Conservation (phyloP, 2,888 invertebrate species). For the Antheraea yamamai region DNA sequence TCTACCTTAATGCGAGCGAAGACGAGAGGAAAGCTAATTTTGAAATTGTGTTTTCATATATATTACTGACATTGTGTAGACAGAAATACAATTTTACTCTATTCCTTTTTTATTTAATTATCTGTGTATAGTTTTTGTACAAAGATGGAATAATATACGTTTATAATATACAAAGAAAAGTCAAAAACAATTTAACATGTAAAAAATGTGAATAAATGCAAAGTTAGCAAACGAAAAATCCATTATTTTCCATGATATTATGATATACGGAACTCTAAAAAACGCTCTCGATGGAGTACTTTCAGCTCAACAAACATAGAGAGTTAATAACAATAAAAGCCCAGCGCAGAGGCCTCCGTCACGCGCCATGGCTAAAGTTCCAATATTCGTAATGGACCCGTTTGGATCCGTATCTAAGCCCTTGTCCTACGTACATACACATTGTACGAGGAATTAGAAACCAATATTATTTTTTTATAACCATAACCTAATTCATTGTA, state of each 20-base stretch:
- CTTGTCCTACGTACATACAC: neutral
- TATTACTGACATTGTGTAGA: too few species aligned
- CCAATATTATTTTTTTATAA: neutral
- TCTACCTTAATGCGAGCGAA: too few species aligned
- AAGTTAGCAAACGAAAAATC: neutral
- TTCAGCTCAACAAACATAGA: slow-evolving; percentile 28
- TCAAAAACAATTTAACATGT: neutral
- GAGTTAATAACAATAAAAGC: slow-evolving; percentile 31
- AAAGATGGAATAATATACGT: too few species aligned
- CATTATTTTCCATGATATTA: neutral
- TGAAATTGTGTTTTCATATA: too few species aligned
- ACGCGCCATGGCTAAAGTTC: slow-evolving; percentile 29
- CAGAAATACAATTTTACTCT: too few species aligned
- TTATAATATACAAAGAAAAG: too few species aligned
- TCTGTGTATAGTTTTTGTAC: too few species aligned
- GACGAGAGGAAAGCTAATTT: too few species aligned
- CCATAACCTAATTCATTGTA: too few species aligned
- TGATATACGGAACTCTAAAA: slow-evolving; percentile 9
- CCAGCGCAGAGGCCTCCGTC: slow-evolving; percentile 26
- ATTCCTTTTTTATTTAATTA: too few species aligned
- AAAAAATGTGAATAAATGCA: neutral
- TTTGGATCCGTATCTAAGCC: slow-evolving; percentile 20
- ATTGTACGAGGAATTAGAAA: neutral
- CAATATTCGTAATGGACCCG: slow-evolving; percentile 34
- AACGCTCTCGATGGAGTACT: slow-evolving; percentile 20